Evolutionary conservation across 2,888 invertebrate genomes (phyloP).

Genomic region (Melinaea menophilus): DNA sequence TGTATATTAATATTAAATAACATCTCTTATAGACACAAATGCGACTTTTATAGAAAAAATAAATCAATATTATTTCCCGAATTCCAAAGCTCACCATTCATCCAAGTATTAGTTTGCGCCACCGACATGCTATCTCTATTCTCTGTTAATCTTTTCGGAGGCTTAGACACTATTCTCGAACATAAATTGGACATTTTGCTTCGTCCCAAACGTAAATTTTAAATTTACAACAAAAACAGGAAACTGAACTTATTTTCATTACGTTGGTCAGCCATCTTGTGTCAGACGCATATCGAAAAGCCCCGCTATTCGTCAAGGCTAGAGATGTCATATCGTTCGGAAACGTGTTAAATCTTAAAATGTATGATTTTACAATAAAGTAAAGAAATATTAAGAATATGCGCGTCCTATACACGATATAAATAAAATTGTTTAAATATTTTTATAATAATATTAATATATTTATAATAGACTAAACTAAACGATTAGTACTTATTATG

Average conservation of each 20-base stretch:
- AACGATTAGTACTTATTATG: no score
- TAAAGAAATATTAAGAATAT: no score
- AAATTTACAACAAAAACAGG: constrained; percentile 26
- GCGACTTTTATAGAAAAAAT: constrained; percentile 29
- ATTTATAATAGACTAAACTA: no score
- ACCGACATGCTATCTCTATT: constrained; percentile 85
- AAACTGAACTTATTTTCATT: constrained; percentile 23
- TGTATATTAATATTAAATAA: constrained; percentile 11
- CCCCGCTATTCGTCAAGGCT: not conserved
- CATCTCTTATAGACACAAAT: constrained; percentile 27
- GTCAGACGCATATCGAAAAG: constrained; percentile 7
- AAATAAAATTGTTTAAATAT: no score
- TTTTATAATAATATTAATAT: no score
- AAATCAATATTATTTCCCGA: constrained; percentile 45
- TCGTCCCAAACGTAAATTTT: constrained; percentile 25
- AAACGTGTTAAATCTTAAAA: no score
- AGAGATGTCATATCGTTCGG: constrained; percentile 20
- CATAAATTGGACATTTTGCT: constrained; percentile 84
- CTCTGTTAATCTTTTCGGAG: constrained; percentile 86
- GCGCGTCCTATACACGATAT: no score
- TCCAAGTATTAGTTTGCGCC: constrained; percentile 90
- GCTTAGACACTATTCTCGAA: constrained; percentile 85
- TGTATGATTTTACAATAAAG: no score
- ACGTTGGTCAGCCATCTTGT: constrained; percentile 38
- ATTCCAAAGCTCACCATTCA: constrained; percentile 84